phyloP scores from a whole-genome alignment of 2,113 vertebrate species.

The Neotragus pygmaeus region DNA sequence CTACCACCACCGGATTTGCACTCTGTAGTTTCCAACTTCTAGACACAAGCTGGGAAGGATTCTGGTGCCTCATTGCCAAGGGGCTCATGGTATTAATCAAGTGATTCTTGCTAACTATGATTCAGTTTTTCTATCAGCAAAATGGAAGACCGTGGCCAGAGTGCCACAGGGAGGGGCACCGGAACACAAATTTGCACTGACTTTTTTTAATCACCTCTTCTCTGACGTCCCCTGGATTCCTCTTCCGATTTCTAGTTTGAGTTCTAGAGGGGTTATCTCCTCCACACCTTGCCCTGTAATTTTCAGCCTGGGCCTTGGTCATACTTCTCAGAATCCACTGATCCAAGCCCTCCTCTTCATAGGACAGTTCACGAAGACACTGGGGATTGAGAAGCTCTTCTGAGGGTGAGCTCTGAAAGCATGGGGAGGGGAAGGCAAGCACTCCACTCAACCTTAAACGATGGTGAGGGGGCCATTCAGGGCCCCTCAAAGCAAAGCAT shows the following conservation, averaged over 20 bases:
- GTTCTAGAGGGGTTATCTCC: not conserved
- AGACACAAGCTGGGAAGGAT: not conserved
- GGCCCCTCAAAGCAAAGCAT: not conserved
- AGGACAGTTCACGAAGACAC: not conserved
- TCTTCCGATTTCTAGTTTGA: not conserved
- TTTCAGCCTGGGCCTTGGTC: not conserved
- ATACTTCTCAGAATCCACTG: conserved; percentile 26
- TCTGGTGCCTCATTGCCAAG: not conserved
- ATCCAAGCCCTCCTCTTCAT: not conserved
- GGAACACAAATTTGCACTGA: not conserved
- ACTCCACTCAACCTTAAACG: not conserved
- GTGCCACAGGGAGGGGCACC: not conserved
- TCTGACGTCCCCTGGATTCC: not conserved
- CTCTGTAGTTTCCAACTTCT: not conserved
- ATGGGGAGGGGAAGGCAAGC: not conserved
- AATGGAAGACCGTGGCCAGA: not conserved
- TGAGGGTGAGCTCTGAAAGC: not conserved
- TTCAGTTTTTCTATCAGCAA: not conserved
- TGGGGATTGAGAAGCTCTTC: not conserved
- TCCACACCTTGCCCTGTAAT: not conserved
- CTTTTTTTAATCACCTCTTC: not conserved
- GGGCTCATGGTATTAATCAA: not conserved
- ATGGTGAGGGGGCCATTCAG: not conserved
- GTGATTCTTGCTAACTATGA: not conserved
- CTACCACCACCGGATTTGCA: not conserved